A percentile compares a stretch with the other conserved stretches of the same genome.
These are phyloP conservation scores for Halichoerus grypus DNA, from an alignment of 2,113 vertebrate genomes.

Conservation along the genomic window DNA sequence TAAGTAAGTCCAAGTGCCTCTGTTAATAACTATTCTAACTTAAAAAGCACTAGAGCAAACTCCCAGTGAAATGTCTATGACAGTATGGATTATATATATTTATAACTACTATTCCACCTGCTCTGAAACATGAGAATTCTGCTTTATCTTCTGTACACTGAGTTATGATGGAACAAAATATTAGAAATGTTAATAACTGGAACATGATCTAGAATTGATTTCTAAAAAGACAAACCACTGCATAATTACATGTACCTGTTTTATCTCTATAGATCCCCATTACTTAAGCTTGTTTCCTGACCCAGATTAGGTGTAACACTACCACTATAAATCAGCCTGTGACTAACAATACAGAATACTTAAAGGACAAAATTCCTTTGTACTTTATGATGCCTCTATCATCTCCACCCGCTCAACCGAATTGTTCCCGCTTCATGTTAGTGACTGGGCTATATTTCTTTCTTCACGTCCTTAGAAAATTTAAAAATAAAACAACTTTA, in stretches of 20 bases:
- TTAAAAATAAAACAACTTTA: slow-evolving; percentile 39
- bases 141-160: neutral
- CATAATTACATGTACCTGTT: neutral
- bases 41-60: neutral
- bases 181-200: neutral
- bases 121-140: neutral
- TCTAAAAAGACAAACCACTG: neutral
- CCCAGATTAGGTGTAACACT: neutral
- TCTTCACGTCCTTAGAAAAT: slow-evolving; percentile 43
- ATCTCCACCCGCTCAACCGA: neutral
- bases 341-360: neutral
- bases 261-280: neutral
- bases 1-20: neutral
- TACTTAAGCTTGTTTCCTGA: neutral
- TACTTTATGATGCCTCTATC: neutral
- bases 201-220: neutral
- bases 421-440: neutral
- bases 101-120: neutral
- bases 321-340: neutral
- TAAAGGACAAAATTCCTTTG: neutral
- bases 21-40: neutral
- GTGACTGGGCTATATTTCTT: neutral
- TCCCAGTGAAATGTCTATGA: neutral
- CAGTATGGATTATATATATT: neutral
- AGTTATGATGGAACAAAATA: neutral